Evolutionary conservation across 2,797 vertebrate species (phyloP).

Genomic region (Crypturellus tataupa): DNA sequence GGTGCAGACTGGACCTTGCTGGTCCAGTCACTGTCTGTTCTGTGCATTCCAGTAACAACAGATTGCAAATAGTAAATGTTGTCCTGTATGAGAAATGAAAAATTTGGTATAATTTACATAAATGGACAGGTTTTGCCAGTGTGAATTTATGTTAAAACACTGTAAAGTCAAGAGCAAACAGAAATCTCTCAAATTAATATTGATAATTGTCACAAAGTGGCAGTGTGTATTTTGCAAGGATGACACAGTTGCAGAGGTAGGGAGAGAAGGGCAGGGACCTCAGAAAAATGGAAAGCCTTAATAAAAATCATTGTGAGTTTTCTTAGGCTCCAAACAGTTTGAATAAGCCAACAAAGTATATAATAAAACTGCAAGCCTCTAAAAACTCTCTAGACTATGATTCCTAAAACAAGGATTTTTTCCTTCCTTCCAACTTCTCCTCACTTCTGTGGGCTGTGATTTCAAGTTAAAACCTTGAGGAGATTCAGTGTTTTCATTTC

Average conservation of each 20-base stretch:
- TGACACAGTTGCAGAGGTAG: not conserved
- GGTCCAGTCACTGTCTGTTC: not conserved
- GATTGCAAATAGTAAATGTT: not conserved
- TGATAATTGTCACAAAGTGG: not conserved
- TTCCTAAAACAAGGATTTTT: rapidly evolving
- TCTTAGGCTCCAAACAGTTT: not conserved
- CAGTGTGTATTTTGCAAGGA: not conserved
- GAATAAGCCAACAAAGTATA: not conserved
- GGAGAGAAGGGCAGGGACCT: not conserved
- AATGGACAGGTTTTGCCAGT: not conserved
- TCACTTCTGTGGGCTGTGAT: not conserved
- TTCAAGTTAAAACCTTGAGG: not conserved
- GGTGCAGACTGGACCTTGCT: not conserved
- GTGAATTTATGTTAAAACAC: not conserved
- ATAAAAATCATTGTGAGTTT: not conserved
- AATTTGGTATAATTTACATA: not conserved
- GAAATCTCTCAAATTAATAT: not conserved
- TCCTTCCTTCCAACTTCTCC: not conserved
- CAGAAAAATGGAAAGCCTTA: not conserved
- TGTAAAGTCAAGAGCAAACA: not conserved
- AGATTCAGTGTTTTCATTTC: not conserved
- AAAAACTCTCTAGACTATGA: not conserved
- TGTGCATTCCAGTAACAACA: not conserved
- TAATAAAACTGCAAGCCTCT: not conserved
- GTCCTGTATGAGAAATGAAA: not conserved